Base-by-base conservation (phyloP, 2,113 vertebrate genomes). In the Procavia capensis region DNA sequence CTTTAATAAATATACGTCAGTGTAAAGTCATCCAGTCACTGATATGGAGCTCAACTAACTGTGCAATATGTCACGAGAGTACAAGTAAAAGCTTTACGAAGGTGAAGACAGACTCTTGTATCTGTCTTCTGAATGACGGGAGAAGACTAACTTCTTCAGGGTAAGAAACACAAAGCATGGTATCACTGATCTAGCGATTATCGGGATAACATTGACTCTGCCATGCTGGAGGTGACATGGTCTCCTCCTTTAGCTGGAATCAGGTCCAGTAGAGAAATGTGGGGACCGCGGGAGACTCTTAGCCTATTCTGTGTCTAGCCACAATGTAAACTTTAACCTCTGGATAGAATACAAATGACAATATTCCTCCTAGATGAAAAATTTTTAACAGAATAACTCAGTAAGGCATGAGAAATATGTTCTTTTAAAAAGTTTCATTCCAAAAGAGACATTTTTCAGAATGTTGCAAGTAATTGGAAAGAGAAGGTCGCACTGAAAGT, bases 351-450 rank as follows among this genome's bases (percentile, higher is more conserved):
- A 86, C 50, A 93, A 92, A 92, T 39, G 17, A 43, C 27, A 29
- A 80, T n/a, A 74, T 72, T 80, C 22, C 27, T 50, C 47, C 63
- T 43, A 36, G 34, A 24, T 41, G 72, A 83, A 43, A 43, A 82
- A 66, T 85, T 70, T 78, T 54, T 25, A 20, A 63, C 90, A 85
- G 13, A 78, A 76, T 47, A 79, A 82, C 1, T 66, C 54, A 63
- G 19, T 36, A 82, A 92, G 9, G 57, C 39, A 43, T 24, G 31
- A 83, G 17, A 68, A 88, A 79, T 54, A 41, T 2, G 1, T 63
- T 79, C 14, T 74, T 74, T 85, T 50, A 41, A 94, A 90, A 93
- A n/a, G 22, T 80, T 91, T 57, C 57, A 22, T 68, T 92, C 9
- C 36, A 63, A 83, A 85, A 81, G 27, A 80, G 19, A 36, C 20